These are phyloP conservation scores for Hydrotaea diabolus DNA, from an alignment of 2,888 invertebrate genomes.

Conservation along the genomic window DNA sequence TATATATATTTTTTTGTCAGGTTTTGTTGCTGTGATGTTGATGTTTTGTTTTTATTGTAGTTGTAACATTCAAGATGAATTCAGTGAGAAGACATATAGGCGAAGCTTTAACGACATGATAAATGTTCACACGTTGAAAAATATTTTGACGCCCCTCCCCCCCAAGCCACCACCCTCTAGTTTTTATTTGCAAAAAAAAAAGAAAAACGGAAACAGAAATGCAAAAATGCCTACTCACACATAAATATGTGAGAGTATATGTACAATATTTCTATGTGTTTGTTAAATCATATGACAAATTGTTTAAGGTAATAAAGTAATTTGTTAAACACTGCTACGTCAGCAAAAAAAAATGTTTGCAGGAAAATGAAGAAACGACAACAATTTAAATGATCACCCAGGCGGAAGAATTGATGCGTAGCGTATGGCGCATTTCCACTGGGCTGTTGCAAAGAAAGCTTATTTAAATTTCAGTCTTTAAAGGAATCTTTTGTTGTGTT, in stretches of 20 bases:
- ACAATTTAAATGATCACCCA: not conserved
- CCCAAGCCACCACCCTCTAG: too few relatives aligned
- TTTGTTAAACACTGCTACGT: conserved; percentile 44
- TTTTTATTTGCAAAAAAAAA: not conserved
- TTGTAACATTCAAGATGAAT: not conserved
- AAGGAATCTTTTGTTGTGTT: too few relatives aligned
- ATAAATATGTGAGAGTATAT: too few relatives aligned
- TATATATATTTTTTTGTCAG: not conserved
- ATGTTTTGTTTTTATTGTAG: conserved; percentile 7
- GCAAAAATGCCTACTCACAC: too few relatives aligned
- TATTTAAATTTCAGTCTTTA: too few relatives aligned
- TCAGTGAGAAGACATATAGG: conserved; percentile 34
- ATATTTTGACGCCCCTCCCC: not conserved
- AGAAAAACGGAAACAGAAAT: too few relatives aligned
- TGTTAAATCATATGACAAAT: conserved; percentile 42
- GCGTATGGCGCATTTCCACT: too few relatives aligned
- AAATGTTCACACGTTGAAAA: conserved; percentile 57
- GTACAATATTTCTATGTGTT: not conserved
- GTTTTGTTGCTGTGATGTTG: not conserved
- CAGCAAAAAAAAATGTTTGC: conserved; percentile 15
- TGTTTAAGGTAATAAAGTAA: conserved; percentile 52
- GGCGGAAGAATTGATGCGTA: not conserved
- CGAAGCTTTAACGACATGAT: conserved; percentile 48
- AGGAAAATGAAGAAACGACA: not conserved
- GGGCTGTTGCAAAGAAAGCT: too few relatives aligned